Conservation (phyloP, 2,113 vertebrate genomes). For the Hippocampus comes region DNA sequence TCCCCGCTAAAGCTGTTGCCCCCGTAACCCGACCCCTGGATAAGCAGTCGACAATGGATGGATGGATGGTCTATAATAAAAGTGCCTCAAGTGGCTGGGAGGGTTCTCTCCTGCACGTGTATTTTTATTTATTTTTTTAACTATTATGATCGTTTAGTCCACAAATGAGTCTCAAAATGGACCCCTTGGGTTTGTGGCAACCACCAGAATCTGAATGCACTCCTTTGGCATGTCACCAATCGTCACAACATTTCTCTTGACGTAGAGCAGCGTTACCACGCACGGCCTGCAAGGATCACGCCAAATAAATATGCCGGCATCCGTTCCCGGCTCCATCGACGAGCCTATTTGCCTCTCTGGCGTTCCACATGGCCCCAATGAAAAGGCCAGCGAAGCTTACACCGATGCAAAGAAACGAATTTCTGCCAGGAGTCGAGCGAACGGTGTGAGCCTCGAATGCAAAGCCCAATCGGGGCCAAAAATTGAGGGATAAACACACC, state of each 20-base stretch:
- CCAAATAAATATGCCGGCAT: conserved; percentile 71
- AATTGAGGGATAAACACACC: conserved; percentile 15
- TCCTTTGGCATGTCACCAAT: conserved; percentile 1
- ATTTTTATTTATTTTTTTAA: too few species aligned
- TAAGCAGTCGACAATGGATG: too few species aligned
- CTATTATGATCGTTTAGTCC: too few species aligned
- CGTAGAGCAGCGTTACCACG: conserved; percentile 52
- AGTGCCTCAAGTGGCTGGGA: too few species aligned
- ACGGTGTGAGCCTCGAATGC: conserved; percentile 17
- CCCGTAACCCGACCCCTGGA: too few species aligned
- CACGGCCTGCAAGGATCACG: conserved; percentile 52
- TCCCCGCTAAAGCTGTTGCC: too few species aligned
- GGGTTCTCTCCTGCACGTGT: too few species aligned
- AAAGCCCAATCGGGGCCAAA: conserved; percentile 24
- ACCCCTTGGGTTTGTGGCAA: not conserved
- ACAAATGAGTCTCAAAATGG: too few species aligned
- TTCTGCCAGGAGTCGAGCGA: conserved; percentile 26
- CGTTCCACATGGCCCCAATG: conserved; percentile 33
- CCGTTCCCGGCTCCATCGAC: conserved; percentile 62
- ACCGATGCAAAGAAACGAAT: conserved; percentile 49
- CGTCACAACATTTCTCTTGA: conserved; percentile 38
- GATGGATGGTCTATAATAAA: too few species aligned
- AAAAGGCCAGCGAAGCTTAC: conserved; percentile 51
- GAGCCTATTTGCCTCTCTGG: conserved; percentile 61
- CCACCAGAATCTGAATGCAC: not conserved